These are phyloP conservation scores for Myxocyprinus asiaticus DNA, from an alignment of 2,113 vertebrate species.

Conservation along the genomic window DNA sequence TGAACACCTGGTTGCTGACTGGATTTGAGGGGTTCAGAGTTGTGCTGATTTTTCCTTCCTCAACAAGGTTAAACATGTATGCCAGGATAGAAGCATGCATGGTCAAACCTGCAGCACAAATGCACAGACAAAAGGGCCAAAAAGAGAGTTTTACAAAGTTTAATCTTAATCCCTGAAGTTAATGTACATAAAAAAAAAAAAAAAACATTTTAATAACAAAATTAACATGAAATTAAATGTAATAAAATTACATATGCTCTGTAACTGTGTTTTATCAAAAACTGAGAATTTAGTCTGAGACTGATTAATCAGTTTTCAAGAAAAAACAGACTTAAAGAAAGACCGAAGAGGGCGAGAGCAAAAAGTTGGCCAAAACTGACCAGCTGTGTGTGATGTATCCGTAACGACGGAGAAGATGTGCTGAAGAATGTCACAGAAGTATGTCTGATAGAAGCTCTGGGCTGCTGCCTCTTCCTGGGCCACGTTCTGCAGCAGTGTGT, in stretches of 20 bases:
- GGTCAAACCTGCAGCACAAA: slow-evolving; percentile 83
- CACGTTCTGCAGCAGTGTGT: slow-evolving; percentile 96
- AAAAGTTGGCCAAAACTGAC: slow-evolving; percentile 66
- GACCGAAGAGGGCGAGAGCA: neutral
- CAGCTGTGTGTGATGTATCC: slow-evolving; percentile 97
- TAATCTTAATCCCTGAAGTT: neutral
- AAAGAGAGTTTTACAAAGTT: neutral
- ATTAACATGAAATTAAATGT: neutral
- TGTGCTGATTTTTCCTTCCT: slow-evolving; percentile 96
- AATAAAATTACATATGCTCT: neutral
- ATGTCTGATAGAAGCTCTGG: slow-evolving; percentile 98
- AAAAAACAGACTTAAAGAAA: neutral
- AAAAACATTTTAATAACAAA: too few species aligned
- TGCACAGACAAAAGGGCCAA: neutral
- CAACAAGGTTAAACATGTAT: slow-evolving; percentile 99
- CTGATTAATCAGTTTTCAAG: neutral
- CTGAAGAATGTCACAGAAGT: slow-evolving; percentile 97
- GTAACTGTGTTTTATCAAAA: neutral
- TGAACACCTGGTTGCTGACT: slow-evolving; percentile 93
- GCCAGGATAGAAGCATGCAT: slow-evolving; percentile 99
- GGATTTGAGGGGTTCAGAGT: slow-evolving; percentile 86
- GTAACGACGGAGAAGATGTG: slow-evolving; percentile 99
- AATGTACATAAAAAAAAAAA: neutral
- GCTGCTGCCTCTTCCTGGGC: slow-evolving; percentile 96
- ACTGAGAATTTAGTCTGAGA: neutral